Base-by-base conservation (phyloP, 2,113 vertebrate genomes). In the Odontophorus gujanensis region DNA sequence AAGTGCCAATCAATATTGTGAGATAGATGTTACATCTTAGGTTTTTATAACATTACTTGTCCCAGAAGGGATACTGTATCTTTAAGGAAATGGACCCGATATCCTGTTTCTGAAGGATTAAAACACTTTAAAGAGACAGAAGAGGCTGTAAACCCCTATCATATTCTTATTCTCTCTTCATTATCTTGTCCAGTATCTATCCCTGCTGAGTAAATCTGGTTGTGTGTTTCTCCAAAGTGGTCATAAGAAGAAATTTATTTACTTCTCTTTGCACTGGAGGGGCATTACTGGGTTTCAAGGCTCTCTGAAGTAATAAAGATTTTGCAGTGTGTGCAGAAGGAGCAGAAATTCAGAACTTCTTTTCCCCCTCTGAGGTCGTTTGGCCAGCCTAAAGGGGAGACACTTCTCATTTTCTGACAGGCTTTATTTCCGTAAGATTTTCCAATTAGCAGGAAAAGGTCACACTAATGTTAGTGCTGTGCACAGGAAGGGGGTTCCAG, bases 391-490 rank as follows among this genome's bases (percentile, higher is more conserved):
- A 98, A 98, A 97, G 97, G 98, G 98, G 98, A 98, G 97, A 97
- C 98, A 98, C 98, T 98, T 97, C 98, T 98, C 97, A 98, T 98
- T 97, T 98, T 98, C 98, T 98, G 98, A 99, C 98, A 99, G 98
- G 96, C 98, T 98, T 98, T 98, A 99, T 98, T 98, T 99, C 98
- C 97, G 98, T 98, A 98, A 98, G 98, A 99, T 99, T 99, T 99
- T 98, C 98, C 99, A 99, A 99, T 99, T 99, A 99, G 98, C 98
- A 98, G 98, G 98, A 98, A 99, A 99, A 99, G 99, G 99, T 99
- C 98, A 98, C 97, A 96, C 97, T 98, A 98, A 98, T 98, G 98
- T 98, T 98, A 98, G 98, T 94, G 97, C 97, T 87, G 95, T 88
- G 94, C 71, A 91, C 91, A 96, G 97, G 97, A 95, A 98, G 96